Conservation (phyloP, 2,113 vertebrate genomes). For the Uria aalge region DNA sequence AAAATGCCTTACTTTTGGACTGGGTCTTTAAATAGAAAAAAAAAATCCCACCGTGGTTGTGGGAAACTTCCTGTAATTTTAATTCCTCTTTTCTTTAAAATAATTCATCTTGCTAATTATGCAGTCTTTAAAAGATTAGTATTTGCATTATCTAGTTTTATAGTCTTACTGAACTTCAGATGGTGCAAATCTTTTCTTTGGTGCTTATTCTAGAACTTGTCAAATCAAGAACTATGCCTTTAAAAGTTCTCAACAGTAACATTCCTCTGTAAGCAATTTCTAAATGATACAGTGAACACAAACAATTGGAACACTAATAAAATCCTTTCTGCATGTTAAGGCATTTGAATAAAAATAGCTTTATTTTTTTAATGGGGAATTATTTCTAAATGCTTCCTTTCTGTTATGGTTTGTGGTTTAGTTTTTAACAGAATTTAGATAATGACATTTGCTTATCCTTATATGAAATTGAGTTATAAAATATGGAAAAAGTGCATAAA, state of each 20-base stretch:
- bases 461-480: neutral
- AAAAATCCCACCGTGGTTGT: neutral
- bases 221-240: neutral
- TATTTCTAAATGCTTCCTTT: neutral
- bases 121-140: neutral
- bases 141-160: neutral
- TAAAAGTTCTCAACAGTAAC: neutral
- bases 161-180: neutral
- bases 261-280: neutral
- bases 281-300: neutral
- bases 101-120: neutral
- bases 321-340: neutral
- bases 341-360: neutral
- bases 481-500: neutral
- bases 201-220: neutral
- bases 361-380: neutral
- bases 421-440: neutral
- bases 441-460: neutral
- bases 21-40: neutral
- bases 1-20: neutral
- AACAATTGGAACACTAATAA: neutral
- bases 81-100: neutral
- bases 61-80: neutral
- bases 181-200: neutral
- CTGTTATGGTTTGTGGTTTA: neutral